A percentile compares a stretch with the other conserved stretches of the same genome.
phyloP scores from a whole-genome alignment of 2,888 invertebrate species.

The Ochropacha duplaris region DNA sequence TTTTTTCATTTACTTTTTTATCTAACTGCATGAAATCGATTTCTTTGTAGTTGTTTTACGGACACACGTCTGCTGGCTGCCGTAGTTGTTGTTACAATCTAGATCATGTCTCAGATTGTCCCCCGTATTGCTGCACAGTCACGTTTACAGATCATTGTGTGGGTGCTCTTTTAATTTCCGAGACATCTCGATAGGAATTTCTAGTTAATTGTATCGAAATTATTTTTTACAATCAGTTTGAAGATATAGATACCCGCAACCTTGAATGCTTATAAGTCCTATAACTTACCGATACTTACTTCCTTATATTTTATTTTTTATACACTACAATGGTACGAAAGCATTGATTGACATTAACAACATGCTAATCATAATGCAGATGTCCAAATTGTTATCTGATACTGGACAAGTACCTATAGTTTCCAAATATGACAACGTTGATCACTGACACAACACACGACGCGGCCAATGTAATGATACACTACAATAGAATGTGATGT shows the following conservation, averaged over 20 bases:
- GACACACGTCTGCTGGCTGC: slow-evolving; percentile 65
- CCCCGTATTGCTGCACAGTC: slow-evolving; percentile 69
- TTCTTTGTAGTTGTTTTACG: slow-evolving; percentile 73
- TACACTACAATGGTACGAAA: slow-evolving; percentile 47
- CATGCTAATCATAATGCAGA: slow-evolving; percentile 64
- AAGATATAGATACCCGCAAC: slow-evolving; percentile 40
- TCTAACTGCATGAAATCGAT: slow-evolving; percentile 66
- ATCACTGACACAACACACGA: slow-evolving; percentile 61
- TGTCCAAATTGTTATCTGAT: slow-evolving; percentile 73
- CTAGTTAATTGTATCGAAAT: slow-evolving; percentile 69
- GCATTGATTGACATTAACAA: slow-evolving; percentile 68
- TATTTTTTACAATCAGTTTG: slow-evolving; percentile 48
- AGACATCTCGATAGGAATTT: slow-evolving; percentile 66
- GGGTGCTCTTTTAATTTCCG: slow-evolving; percentile 64
- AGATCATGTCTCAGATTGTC: slow-evolving; percentile 79
- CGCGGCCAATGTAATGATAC: slow-evolving; percentile 33
- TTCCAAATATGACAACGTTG: slow-evolving; percentile 59
- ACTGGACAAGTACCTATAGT: slow-evolving; percentile 55
- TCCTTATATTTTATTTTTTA: slow-evolving; percentile 47
- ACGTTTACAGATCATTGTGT: slow-evolving; percentile 68
- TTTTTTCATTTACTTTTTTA: slow-evolving; percentile 61
- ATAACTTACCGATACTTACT: slow-evolving; percentile 31
- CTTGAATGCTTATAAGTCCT: slow-evolving; percentile 52
- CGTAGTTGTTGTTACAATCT: slow-evolving; percentile 70
- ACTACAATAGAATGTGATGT: slow-evolving; percentile 59